Evolutionary conservation across 2,888 invertebrate genomes (phyloP), one percentile per base, ranked within the genome.

Genomic region (Rotaria magnacalcarata): DNA sequence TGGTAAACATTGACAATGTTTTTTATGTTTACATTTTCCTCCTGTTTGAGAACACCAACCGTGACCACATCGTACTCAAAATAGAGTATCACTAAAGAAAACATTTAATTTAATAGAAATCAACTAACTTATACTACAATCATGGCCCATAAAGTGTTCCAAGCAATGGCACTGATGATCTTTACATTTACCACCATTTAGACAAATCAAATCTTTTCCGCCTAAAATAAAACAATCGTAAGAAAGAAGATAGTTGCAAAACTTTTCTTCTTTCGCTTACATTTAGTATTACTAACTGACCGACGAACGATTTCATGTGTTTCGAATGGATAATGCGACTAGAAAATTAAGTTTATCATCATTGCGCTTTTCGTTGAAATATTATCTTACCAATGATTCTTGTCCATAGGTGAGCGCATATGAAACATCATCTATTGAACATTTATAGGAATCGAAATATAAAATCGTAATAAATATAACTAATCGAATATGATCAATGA

Each of bases 171-270:
- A 67, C 16, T 67, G 67, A 67, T 67, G 5, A 34, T 67, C 34
- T 67, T 67, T 67, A 34, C 67, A 67, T 67, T 34, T 67, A 34
- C 67, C 67, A 67, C 67, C 41, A 67, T 67, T 67, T 67, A 34
- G 3, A 67, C 67, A 67, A 19, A 14, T 67, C 7, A 67, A 34
- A 67, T 67, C 67, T 27, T 67, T 67, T 41, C 67, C 67, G 7
- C 67, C 67, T 67, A 67, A 67, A 67, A 7, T 2, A 34, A 34
- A 34, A 52, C 4, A 27, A n/a, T n/a, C 8, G 27, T 14, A 34
- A 2, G 34, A 34, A 34, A 34, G 2, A 34, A 34, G 34, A 34
- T 34, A 34, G 34, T 34, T 34, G 2, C 34, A 34, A 34, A 34
- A 19, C 16, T 19, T 1, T 27, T 6, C 8, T 41, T 67, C 27